These are phyloP conservation scores for Chaetorhynchus papuensis DNA, from an alignment of 2,113 vertebrate species.

Conservation along the genomic window DNA sequence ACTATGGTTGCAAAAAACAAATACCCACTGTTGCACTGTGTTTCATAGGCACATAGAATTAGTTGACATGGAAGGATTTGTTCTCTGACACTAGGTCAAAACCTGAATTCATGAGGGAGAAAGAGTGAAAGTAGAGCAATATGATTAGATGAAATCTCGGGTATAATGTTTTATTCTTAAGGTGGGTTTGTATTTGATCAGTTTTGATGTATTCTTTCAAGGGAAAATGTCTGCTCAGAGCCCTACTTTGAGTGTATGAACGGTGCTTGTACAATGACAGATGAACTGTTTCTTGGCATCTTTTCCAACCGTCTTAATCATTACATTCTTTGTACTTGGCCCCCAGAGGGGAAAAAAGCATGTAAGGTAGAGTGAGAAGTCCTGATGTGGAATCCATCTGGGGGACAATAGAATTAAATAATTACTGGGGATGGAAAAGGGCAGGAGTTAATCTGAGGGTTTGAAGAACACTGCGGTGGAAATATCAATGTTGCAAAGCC, in stretches of 20 bases:
- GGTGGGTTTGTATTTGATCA: not conserved
- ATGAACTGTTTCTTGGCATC: not conserved
- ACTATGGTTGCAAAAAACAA: conserved; percentile 61
- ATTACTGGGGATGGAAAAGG: not conserved
- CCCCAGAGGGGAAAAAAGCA: not conserved
- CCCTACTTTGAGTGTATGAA: not conserved
- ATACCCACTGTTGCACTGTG: not conserved
- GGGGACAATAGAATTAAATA: not conserved
- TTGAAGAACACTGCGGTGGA: not conserved
- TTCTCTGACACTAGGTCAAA: not conserved
- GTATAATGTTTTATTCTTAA: not conserved
- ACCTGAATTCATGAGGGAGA: not conserved
- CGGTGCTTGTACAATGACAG: not conserved
- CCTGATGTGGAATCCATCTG: not conserved
- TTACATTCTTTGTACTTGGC: not conserved
- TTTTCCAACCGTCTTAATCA: not conserved
- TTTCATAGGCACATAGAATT: conserved; percentile 1
- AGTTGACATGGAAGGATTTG: not conserved
- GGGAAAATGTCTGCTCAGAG: not conserved
- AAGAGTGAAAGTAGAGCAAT: not conserved
- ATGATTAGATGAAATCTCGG: not conserved
- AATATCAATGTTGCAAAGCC: not conserved
- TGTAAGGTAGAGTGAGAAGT: not conserved
- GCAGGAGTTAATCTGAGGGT: not conserved
- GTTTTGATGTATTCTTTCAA: not conserved